These are phyloP conservation scores for Drosophila equinoxialis DNA, from an alignment of 1,140 invertebrate genomes.

Conservation along the genomic window DNA sequence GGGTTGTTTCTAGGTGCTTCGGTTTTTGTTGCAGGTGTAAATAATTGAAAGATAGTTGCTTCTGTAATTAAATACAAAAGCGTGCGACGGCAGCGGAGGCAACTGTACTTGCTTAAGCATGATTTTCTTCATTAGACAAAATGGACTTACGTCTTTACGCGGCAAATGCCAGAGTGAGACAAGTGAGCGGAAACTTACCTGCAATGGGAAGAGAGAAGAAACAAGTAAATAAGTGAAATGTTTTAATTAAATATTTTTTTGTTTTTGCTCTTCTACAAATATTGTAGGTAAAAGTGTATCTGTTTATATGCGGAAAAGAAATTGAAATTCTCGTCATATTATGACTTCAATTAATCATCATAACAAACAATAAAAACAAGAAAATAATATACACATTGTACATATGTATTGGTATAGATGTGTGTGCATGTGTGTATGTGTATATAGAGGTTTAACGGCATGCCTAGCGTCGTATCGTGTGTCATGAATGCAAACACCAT, in stretches of 20 bases:
- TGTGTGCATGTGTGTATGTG: background rate
- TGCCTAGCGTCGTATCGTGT: slow-evolving; percentile 69
- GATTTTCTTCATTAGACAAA: slow-evolving; percentile 68
- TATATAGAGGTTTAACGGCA: slow-evolving; percentile 36
- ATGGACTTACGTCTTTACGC: slow-evolving; percentile 58
- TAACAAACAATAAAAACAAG: slow-evolving; percentile 67
- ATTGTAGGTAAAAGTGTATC: background rate
- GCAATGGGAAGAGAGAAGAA: slow-evolving; percentile 34
- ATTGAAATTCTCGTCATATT: slow-evolving; percentile 70
- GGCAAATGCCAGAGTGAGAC: slow-evolving; percentile 10
- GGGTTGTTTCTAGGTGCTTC: background rate
- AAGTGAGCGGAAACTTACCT: slow-evolving; percentile 63
- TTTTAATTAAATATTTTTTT: slow-evolving; percentile 72
- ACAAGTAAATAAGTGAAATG: slow-evolving; percentile 40
- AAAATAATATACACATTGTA: slow-evolving; percentile 44
- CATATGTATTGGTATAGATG: background rate
- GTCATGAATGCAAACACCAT: slow-evolving; percentile 73
- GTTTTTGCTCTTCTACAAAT: background rate
- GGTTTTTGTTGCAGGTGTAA: slow-evolving; percentile 78
- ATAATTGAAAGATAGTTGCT: slow-evolving; percentile 82
- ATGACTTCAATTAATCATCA: slow-evolving; percentile 80
- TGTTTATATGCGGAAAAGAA: slow-evolving; percentile 24
- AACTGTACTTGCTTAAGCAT: slow-evolving; percentile 40
- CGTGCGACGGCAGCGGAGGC: slow-evolving; percentile 25
- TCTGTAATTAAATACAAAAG: slow-evolving; percentile 79